Conservation (phyloP, 2,113 vertebrate species). For the Alexandromys fortis region DNA sequence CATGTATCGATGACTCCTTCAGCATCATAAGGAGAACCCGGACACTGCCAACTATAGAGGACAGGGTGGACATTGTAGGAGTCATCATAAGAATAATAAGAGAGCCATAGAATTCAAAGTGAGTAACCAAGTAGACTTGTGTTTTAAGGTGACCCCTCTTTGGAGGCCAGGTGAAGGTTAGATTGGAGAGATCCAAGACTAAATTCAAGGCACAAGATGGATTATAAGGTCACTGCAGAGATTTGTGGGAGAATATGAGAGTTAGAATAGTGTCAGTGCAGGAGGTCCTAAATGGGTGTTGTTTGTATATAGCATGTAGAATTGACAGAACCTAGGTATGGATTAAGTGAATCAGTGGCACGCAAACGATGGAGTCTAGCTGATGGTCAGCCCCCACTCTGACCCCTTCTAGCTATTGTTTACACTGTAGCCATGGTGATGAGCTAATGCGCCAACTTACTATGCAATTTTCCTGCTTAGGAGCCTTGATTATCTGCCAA, state of each 20-base stretch:
- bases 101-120: background rate
- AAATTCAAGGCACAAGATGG: background rate
- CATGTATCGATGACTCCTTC: background rate
- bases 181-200: background rate
- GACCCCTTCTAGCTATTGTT: background rate
- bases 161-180: background rate
- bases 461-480: background rate
- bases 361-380: background rate
- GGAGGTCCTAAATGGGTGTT: background rate
- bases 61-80: background rate
- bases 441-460: background rate
- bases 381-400: background rate
- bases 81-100: background rate
- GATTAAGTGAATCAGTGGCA: background rate
- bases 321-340: background rate
- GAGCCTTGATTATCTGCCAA: background rate
- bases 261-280: background rate
- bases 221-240: background rate
- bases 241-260: background rate
- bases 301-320: background rate
- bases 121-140: background rate
- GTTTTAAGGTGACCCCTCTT: background rate
- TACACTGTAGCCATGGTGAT: background rate
- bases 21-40: background rate
- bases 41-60: background rate